phyloP scores from a whole-genome alignment of 2,888 invertebrate species.

The Limnephilus marmoratus region DNA sequence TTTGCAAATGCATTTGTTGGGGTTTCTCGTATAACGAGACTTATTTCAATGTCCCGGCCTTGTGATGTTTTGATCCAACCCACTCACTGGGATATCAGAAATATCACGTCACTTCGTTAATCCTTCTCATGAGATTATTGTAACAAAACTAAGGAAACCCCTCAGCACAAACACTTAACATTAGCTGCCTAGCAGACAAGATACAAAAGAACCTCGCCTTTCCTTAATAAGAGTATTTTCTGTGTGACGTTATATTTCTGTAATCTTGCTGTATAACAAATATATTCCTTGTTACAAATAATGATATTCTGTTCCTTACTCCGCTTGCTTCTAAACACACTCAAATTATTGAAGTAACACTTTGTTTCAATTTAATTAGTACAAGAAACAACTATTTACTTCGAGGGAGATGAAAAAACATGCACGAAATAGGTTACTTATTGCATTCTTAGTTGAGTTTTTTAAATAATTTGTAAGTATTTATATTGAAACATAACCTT shows the following conservation, averaged over 20 bases:
- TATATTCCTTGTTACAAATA: neutral
- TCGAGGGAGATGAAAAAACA: no score
- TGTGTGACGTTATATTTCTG: neutral
- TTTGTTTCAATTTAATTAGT: no score
- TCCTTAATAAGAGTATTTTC: neutral
- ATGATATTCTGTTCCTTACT: neutral
- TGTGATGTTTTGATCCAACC: neutral
- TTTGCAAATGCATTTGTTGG: no score
- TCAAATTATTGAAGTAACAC: no score
- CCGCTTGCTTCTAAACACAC: no score
- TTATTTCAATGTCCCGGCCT: no score
- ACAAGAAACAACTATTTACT: no score
- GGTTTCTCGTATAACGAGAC: no score
- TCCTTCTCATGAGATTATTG: neutral
- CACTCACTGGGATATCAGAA: neutral
- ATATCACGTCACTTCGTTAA: constrained; percentile 30
- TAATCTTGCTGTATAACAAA: neutral
- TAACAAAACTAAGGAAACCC: neutral
- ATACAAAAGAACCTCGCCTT: neutral
- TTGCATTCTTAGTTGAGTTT: no score
- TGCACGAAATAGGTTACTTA: no score
- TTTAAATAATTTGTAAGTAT: no score
- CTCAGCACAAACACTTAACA: neutral
- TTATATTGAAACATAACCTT: no score
- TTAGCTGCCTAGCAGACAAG: neutral